Conservation (phyloP, 2,888 invertebrate genomes). For the Odontomyia ornata region DNA sequence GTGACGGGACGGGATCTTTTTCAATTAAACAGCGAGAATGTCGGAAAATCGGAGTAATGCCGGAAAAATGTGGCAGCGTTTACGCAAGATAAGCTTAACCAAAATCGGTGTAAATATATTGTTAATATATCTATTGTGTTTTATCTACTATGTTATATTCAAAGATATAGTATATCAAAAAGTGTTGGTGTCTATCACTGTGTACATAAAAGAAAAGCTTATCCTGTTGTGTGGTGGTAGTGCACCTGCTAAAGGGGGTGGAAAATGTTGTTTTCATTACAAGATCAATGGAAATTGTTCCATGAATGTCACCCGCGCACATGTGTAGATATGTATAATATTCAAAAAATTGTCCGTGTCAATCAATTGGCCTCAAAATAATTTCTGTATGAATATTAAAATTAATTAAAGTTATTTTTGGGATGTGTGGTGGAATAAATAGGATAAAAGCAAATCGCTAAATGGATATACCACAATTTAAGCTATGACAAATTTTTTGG, state of each 20-base stretch:
- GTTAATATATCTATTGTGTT: neutral
- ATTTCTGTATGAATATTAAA: neutral
- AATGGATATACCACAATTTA: neutral
- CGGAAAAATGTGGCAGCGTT: slow-evolving; percentile 19
- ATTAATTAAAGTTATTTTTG: slow-evolving; percentile 20
- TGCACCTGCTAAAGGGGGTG: too few relatives aligned
- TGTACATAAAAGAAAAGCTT: too few relatives aligned
- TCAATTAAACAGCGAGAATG: neutral
- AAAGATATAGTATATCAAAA: too few relatives aligned
- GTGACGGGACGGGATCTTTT: neutral
- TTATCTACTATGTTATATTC: too few relatives aligned
- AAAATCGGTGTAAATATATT: slow-evolving; percentile 24
- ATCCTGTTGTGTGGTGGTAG: too few relatives aligned
- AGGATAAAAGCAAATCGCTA: neutral
- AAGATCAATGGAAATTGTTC: neutral
- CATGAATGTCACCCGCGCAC: neutral
- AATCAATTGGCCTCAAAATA: slow-evolving; percentile 1
- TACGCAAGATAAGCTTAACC: slow-evolving; percentile 30
- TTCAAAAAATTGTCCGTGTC: slow-evolving; percentile 3
- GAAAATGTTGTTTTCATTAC: neutral
- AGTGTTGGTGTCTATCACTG: too few relatives aligned
- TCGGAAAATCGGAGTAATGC: slow-evolving; percentile 1
- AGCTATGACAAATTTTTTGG: too few relatives aligned
- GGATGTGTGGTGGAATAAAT: neutral
- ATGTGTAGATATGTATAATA: too few relatives aligned